Base-by-base conservation (phyloP, 1,140 invertebrate genomes). In the Gonatopus flavifemur region DNA sequence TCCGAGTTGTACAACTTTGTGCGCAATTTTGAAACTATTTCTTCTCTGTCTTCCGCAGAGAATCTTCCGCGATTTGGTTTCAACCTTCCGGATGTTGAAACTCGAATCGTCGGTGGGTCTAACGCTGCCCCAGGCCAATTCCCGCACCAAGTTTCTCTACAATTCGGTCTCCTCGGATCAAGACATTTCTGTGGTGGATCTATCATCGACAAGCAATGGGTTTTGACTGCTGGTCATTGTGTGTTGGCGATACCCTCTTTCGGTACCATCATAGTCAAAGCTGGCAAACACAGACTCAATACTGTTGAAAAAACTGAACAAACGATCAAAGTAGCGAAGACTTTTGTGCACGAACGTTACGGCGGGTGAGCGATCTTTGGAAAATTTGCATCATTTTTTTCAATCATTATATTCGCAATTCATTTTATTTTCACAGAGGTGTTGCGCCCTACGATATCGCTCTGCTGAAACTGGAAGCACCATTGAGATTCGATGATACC, bases 401-500 rank as follows among this genome's bases (percentile, higher is more conserved):
- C n/a, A n/a, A n/a, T n/a, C n/a, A n/a, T n/a, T n/a, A n/a, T 19
- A 38, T 42, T 30, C 15, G n/a, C 5, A 22, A 18, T n/a, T 38
- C 4, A 35, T 30, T 39, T 20, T 8, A 19, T 39, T 6, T 49
- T 45, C 49, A 2, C 40, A 75, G 73, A 3, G 71, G 70, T 9
- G 80, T 82, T 0, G 79, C 69, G 12, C 75, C 76, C 10, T 80
- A 82, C 45, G 88, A 89, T 56, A 83, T 89, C 49, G 85, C 82
- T 18, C 43, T 89, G 1, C 62, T 88, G 13, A 80, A 76, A 47
- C 69, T 86, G 9, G 63, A 67, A 10, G 67, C 64, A 16, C 74
- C 65, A 2, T 32, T 69, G 18, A 61, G 19, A 3, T 80, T 82
- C 43, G 80, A 69, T 36, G 64, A 79, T 10, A 61, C 56, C 30